phyloP scores from a whole-genome alignment of 2,113 vertebrate species.

The Toxostoma redivivum region DNA sequence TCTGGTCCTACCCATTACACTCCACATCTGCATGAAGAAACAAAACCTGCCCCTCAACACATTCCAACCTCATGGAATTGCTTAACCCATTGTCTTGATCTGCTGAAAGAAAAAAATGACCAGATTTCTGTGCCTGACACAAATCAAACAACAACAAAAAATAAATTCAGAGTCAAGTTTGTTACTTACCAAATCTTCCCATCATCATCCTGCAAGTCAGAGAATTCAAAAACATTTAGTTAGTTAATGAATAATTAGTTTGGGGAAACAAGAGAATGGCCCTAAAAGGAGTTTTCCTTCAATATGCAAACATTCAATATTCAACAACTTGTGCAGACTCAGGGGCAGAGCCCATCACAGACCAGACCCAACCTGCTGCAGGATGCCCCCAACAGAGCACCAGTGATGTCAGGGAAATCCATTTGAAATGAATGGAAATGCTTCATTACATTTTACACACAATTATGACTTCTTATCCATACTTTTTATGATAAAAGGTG shows the following conservation, averaged over 20 bases:
- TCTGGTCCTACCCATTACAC: not conserved
- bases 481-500: not conserved
- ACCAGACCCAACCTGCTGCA: not conserved
- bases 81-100: not conserved
- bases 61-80: not conserved
- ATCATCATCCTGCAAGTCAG: slow-evolving; percentile 88
- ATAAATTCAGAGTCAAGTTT: not conserved
- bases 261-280: not conserved
- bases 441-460: not conserved
- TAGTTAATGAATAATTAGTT: not conserved
- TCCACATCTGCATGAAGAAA: not conserved
- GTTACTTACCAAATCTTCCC: slow-evolving; percentile 90
- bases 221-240: not conserved
- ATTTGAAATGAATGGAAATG: not conserved
- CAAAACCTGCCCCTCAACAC: not conserved
- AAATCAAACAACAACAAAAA: not conserved
- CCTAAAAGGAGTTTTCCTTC: not conserved
- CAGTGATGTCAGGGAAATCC: not conserved
- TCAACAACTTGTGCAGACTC: not conserved
- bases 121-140: not conserved
- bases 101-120: not conserved
- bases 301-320: not conserved
- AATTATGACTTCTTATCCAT: not conserved
- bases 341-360: not conserved
- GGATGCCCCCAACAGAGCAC: not conserved